These are phyloP conservation scores for Drosophila meridiana DNA, from an alignment of 2,888 invertebrate species.

Conservation along the genomic window DNA sequence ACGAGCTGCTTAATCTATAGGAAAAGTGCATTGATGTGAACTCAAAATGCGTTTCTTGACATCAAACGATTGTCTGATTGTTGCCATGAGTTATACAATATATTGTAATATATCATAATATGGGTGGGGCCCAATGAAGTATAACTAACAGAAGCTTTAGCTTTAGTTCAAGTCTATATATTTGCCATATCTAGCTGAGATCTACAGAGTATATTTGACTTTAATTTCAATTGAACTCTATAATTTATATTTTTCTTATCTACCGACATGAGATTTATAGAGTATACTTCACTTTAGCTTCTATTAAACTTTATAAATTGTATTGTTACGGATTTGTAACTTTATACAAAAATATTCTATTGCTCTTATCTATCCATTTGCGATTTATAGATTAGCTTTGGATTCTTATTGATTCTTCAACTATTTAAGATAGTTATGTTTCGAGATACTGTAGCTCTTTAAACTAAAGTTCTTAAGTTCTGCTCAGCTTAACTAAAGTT, in stretches of 20 bases:
- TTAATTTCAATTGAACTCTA: not conserved
- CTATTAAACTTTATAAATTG: not conserved
- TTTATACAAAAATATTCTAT: too few relatives aligned
- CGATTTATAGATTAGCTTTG: not conserved
- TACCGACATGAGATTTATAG: not conserved
- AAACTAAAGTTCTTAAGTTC: not conserved
- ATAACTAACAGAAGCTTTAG: not conserved
- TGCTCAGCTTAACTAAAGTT: not conserved
- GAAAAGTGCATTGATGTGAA: slow-evolving; percentile 54
- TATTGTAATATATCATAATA: not conserved
- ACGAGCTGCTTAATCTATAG: slow-evolving; percentile 28
- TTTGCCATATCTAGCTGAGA: not conserved
- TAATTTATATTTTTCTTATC: not conserved
- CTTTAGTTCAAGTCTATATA: not conserved
- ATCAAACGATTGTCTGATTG: slow-evolving; percentile 20
- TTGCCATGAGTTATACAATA: not conserved
- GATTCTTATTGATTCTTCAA: not conserved
- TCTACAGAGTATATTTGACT: not conserved
- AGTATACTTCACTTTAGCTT: not conserved
- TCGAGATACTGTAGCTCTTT: not conserved
- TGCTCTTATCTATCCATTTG: not conserved
- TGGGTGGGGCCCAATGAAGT: not conserved
- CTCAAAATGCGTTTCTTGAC: slow-evolving; percentile 62
- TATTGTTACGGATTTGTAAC: too few relatives aligned
- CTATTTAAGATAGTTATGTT: not conserved